Percentiles rank a stretch among this genome's conserved stretches.
phyloP scores from a whole-genome alignment of 2,888 invertebrate species.

The Dromius quadrimaculatus region DNA sequence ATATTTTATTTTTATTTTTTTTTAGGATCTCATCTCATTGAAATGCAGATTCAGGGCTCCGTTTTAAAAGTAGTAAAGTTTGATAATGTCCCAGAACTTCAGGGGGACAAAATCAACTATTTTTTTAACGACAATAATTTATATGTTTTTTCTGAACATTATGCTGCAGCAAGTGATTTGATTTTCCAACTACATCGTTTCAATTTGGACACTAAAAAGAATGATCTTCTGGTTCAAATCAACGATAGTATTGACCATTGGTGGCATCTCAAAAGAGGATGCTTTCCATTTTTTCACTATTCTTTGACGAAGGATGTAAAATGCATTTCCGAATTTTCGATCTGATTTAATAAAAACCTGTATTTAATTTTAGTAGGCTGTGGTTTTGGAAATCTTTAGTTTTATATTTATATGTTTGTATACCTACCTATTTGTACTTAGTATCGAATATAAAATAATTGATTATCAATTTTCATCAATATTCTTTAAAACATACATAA shows the following conservation, averaged over 20 bases:
- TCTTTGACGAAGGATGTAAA: constrained; percentile 49
- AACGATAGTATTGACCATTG: constrained; percentile 27
- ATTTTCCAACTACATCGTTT: constrained; percentile 27
- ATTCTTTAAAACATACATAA: too few species aligned
- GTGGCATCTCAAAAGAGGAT: constrained; percentile 44
- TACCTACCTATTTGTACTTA: too few species aligned
- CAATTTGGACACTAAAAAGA: constrained; percentile 15
- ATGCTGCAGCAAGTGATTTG: neutral
- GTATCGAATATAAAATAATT: too few species aligned
- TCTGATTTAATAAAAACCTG: too few species aligned
- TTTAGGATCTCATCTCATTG: constrained; percentile 15
- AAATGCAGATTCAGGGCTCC: constrained; percentile 10
- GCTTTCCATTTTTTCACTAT: constrained; percentile 54
- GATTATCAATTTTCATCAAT: too few species aligned
- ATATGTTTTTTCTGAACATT: constrained; percentile 27
- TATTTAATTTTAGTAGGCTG: too few species aligned
- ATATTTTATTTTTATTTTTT: neutral
- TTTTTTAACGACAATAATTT: constrained; percentile 11
- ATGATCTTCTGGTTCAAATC: constrained; percentile 25
- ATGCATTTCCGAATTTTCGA: constrained; percentile 53
- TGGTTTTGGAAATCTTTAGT: too few species aligned
- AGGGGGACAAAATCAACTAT: constrained; percentile 27
- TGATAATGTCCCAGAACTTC: neutral
- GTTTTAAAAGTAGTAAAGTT: neutral
- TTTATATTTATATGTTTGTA: too few species aligned